Base-by-base conservation (phyloP, 2,888 invertebrate genomes). In the Odontomyia ornata region DNA sequence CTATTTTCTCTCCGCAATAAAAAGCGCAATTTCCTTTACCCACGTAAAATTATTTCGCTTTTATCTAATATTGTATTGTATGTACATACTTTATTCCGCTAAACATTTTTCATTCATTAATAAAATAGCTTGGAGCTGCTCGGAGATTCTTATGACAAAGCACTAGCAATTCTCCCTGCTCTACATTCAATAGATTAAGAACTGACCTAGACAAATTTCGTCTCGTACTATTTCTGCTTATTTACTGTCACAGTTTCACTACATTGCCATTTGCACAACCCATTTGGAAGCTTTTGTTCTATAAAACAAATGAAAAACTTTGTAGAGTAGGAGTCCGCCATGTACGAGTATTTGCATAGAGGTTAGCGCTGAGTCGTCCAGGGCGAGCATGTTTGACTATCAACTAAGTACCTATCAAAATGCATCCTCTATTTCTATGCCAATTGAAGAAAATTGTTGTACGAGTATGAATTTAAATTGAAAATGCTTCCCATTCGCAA, bases 361-460 rank as follows among this genome's bases (percentile, higher is more conserved):
- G 7, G 30, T 21, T 30, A 25, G 27, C 25, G 23, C 15, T 60
- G 27, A 11, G 23, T 60, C 7, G 60, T 25, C 36, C 36, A 36
- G 36, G 23, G 13, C 25, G 18, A 60, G 28, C 11, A 27, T 18
- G 21, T 15, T 65, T n/a, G 43, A 43, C 21, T 64, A 27, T 64
- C 64, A 15, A 15, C 30, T 27, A 30, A 65, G 69, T n/a, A 23
- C 47, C 47, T 15, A 46, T 69, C 69, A 47, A 47, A 69, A 69
- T 47, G 69, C 69, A 69, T 69, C 69, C 73, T 73, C 73, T 23
- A 73, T 36, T 73, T 73, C 73, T 36, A 57, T 57, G 57, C 21
- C 73, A 73, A 73, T 73, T 73, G 73, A 43, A 43, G 43, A 18
- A 73, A 73, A 60, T 73, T 73, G 73, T n/a, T 15, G 73, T 21